Conservation (phyloP, 2,797 vertebrate species). For the Rhadinocentrus ornatus region DNA sequence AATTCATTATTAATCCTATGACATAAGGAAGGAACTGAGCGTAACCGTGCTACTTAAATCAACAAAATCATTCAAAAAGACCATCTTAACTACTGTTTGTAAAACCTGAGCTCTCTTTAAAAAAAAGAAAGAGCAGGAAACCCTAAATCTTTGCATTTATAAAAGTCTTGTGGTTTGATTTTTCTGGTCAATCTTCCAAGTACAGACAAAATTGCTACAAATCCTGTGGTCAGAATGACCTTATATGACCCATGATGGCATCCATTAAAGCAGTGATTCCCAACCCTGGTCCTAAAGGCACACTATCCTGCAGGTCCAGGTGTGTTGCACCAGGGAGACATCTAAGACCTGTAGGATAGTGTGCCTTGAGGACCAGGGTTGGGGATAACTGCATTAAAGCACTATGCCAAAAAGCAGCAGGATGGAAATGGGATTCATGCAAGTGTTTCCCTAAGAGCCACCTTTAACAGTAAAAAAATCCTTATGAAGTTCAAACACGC, state of each 20-base stretch:
- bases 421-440: background rate
- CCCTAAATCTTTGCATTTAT: no score
- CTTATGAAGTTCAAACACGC: background rate
- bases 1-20: background rate
- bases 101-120: no score
- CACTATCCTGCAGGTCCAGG: no score
- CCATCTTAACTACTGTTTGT: no score
- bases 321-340: no score
- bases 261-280: background rate
- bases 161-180: background rate
- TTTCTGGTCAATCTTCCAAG: background rate
- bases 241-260: background rate
- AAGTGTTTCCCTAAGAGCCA: background rate
- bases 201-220: background rate
- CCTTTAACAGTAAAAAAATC: background rate
- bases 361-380: no score
- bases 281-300: no score
- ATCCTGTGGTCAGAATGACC: background rate
- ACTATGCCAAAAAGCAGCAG: background rate
- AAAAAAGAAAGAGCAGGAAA: no score
- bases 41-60: background rate
- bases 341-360: no score
- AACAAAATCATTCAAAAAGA: background rate
- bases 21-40: background rate
- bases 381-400: no score